Percentiles rank a stretch among this genome's conserved stretches.
Evolutionary conservation across 2,113 vertebrate species (phyloP).

Genomic region (Ellobius talpinus): DNA sequence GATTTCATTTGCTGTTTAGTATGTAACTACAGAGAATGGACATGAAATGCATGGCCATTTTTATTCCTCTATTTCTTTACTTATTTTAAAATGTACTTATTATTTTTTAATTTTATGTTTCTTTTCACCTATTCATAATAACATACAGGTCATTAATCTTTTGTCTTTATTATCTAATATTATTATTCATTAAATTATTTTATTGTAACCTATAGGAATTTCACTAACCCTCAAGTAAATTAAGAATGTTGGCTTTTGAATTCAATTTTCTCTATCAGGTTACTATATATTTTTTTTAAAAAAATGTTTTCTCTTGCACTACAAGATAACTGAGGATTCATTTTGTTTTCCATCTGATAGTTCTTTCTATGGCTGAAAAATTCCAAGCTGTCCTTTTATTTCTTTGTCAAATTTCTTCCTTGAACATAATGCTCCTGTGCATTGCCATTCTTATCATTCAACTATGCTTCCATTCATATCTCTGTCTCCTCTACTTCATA

Average conservation of each 20-base stretch:
- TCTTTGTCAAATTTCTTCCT: background rate
- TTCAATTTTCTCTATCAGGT: background rate
- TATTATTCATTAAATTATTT: background rate
- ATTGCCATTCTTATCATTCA: background rate
- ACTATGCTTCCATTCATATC: background rate
- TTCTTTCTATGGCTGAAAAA: background rate
- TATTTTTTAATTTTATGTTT: conserved; percentile 17
- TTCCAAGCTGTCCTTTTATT: background rate
- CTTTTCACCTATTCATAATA: background rate
- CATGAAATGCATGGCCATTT: background rate
- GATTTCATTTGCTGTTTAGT: background rate
- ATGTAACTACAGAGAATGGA: background rate
- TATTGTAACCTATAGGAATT: background rate
- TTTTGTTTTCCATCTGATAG: background rate
- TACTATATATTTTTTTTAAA: background rate
- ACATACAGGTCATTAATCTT: background rate
- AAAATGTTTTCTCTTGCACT: background rate
- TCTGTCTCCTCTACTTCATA: background rate
- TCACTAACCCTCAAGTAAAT: background rate
- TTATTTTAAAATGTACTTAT: background rate
- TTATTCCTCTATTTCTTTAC: background rate
- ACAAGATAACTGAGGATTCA: background rate
- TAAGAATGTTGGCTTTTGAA: background rate
- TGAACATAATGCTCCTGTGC: background rate
- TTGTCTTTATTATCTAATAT: background rate